A percentile compares a stretch with the other conserved stretches of the same genome.
These are phyloP conservation scores for Phasia obesa DNA, from an alignment of 2,888 invertebrate species.

Conservation along the genomic window DNA sequence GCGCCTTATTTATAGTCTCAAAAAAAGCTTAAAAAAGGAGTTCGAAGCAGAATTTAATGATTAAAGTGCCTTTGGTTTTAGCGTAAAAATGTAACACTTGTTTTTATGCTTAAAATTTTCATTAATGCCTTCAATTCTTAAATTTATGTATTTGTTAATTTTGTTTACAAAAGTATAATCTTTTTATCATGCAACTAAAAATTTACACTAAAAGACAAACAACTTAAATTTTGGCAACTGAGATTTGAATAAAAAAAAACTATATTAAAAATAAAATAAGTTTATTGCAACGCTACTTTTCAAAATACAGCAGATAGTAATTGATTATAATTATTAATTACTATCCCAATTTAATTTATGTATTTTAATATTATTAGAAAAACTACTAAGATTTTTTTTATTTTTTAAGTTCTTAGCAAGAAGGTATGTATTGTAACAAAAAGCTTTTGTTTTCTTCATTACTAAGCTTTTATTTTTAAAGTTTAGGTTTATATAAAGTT, in stretches of 20 bases:
- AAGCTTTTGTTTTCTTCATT: slow-evolving; percentile 22
- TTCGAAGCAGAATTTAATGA: background rate
- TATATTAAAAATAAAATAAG: slow-evolving; percentile 11
- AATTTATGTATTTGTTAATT: background rate
- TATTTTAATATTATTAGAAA: slow-evolving; percentile 29
- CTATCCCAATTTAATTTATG: slow-evolving; percentile 10
- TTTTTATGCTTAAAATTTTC: slow-evolving; percentile 14
- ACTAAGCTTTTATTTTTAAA: slow-evolving; percentile 10
- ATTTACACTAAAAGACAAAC: slow-evolving; percentile 17
- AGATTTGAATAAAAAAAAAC: slow-evolving; percentile 8
- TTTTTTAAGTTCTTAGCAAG: slow-evolving; percentile 35
- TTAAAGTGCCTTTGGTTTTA: slow-evolving; percentile 33
- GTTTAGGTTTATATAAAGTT: slow-evolving; percentile 22
- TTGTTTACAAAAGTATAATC: slow-evolving; percentile 10
- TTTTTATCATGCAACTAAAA: slow-evolving; percentile 60
- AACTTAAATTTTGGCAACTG: slow-evolving; percentile 29
- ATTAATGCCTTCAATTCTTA: slow-evolving; percentile 66
- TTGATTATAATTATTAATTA: too few species aligned
- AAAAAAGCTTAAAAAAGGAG: background rate
- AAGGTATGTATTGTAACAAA: slow-evolving; percentile 15
- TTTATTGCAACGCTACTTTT: slow-evolving; percentile 54
- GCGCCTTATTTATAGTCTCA: background rate
- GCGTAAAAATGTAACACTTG: background rate
- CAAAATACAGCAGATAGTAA: slow-evolving; percentile 5
- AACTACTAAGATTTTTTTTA: slow-evolving; percentile 38